Evolutionary conservation across 2,797 vertebrate genomes (phyloP), one percentile per base, ranked within the genome.

Genomic region (Arrhamphus sclerolepis): DNA sequence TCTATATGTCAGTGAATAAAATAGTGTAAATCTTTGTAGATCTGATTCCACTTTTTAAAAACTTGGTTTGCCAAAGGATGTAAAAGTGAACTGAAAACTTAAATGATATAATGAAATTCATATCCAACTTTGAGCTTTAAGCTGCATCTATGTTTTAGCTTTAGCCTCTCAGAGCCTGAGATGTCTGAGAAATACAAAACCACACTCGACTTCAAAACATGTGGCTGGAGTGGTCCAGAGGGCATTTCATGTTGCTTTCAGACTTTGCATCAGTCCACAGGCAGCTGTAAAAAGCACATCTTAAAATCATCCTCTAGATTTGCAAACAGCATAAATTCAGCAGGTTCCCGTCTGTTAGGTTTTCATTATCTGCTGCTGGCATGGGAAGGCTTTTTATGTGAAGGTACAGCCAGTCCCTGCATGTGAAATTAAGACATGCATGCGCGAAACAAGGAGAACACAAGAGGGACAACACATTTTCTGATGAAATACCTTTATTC

Each of bases 71-170:
- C 2, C 6, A 26, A 26, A 6, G 2, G 24, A 26, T 26, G 2
- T 26, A 26, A 26, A 26, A 26, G 24, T 26, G 24, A 26, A 26
- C 2, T 26, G 24, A 26, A 26, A 26, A 26, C 2, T 3, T 3
- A 26, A 26, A 26, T 26, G 3, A 26, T n/a, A n/a, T n/a, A n/a
- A n/a, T n/a, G n/a, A n/a, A n/a, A n/a, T n/a, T n/a, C n/a, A n/a
- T n/a, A n/a, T n/a, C n/a, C n/a, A n/a, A n/a, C n/a, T n/a, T n/a
- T n/a, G n/a, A 10, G 58, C 79, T 80, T 72, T 76, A 70, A 78
- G 85, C 70, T 21, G 31, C 40, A 51, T 68, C 80, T 86, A 82
- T 88, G 83, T 87, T n/a, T 83, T 83, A 82, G 84, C 38, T 29
- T 24, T 6, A 17, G 46, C 64, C 47, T 7, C 59, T 69, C 72